phyloP scores from a whole-genome alignment of 2,797 vertebrate species.

The Anisognathus igniventris region DNA sequence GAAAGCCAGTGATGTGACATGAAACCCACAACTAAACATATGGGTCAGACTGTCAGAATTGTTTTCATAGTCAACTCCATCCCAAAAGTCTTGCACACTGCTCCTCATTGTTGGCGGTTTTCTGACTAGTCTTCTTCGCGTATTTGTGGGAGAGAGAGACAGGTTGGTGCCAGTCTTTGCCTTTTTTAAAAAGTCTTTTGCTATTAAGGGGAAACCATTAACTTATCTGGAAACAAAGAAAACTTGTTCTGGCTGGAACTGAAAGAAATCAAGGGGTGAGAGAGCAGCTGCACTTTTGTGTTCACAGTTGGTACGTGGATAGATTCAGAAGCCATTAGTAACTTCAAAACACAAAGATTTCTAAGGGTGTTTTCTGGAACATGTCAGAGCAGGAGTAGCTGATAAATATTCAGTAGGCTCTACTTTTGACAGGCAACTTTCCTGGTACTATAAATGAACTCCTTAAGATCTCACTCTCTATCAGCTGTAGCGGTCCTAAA shows the following conservation, averaged over 20 bases:
- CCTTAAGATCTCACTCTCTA: background rate
- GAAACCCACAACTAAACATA: background rate
- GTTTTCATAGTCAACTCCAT: background rate
- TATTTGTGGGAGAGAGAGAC: background rate
- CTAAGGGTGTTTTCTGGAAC: background rate
- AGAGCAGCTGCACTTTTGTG: background rate
- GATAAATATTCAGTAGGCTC: background rate
- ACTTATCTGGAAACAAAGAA: background rate
- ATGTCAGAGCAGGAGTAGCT: background rate
- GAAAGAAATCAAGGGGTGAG: background rate
- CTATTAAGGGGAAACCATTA: background rate
- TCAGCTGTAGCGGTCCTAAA: background rate
- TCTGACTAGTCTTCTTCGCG: background rate
- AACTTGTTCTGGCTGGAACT: background rate
- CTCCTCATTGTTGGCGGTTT: background rate
- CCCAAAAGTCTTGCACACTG: background rate
- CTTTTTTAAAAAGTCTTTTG: background rate
- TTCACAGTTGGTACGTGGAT: background rate
- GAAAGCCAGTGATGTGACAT: background rate
- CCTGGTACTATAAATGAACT: background rate
- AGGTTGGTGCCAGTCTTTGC: background rate
- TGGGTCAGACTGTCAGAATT: background rate
- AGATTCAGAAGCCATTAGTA: background rate
- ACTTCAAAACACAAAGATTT: slow-evolving; percentile 8
- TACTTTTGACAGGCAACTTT: background rate